These are phyloP conservation scores for Adoxophyes honmai DNA, from an alignment of 1,140 invertebrate genomes.

Conservation along the genomic window DNA sequence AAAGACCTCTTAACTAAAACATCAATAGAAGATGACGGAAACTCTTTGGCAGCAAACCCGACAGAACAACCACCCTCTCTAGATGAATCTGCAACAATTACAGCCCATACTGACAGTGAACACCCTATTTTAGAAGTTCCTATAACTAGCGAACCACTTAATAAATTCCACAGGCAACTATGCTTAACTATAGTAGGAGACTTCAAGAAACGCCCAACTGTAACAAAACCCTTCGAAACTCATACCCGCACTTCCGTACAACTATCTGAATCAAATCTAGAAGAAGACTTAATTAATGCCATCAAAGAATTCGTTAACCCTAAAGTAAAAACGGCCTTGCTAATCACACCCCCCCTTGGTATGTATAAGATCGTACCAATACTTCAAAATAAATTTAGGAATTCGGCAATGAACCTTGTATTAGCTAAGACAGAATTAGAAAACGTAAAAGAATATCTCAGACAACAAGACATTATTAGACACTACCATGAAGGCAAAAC, in stretches of 20 bases:
- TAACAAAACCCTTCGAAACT: constrained; percentile 9
- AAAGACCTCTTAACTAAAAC: no score
- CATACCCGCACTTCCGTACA: neutral
- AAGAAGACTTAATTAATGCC: neutral
- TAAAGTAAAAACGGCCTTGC: neutral
- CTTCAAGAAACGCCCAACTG: neutral
- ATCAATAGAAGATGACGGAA: no score
- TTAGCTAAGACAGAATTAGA: neutral
- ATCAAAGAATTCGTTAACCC: neutral
- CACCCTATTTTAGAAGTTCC: constrained; percentile 10
- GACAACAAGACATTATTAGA: constrained; percentile 8
- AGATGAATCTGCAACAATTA: no score
- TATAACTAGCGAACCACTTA: neutral
- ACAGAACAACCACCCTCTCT: no score
- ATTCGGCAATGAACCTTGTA: constrained; percentile 4
- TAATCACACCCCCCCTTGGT: constrained; percentile 2
- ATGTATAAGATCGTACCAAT: constrained; percentile 10
- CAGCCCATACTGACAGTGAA: constrained; percentile 1
- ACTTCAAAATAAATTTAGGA: constrained; percentile 10
- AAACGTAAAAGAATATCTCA: constrained; percentile 1
- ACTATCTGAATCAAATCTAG: constrained; percentile 1
- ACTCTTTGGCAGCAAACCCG: no score
- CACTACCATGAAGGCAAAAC: constrained; percentile 9
- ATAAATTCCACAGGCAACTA: constrained; percentile 4
- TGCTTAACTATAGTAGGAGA: neutral